phyloP scores from a whole-genome alignment of 1,140 invertebrate species.

The Physella acuta region DNA sequence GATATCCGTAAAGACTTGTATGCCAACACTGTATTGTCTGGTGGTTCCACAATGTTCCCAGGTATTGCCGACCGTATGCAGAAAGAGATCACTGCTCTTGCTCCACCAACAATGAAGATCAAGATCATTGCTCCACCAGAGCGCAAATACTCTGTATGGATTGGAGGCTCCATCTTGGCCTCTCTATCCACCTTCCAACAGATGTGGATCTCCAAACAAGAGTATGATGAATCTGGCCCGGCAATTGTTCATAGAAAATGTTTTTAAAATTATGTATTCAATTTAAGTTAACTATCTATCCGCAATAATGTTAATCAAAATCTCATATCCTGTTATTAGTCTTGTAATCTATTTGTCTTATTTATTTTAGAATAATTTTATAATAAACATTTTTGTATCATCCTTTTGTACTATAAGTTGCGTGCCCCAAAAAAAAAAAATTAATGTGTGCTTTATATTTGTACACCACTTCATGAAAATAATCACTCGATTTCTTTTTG shows the following conservation, averaged over 20 bases:
- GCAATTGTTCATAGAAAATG: slow-evolving; percentile 2
- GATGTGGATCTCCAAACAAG: slow-evolving; percentile 60
- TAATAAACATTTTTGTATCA: no score
- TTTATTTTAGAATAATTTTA: no score
- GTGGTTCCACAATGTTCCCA: slow-evolving; percentile 75
- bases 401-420: no score
- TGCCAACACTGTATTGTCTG: slow-evolving; percentile 84
- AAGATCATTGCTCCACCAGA: slow-evolving; percentile 58
- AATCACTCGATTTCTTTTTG: no score
- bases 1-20: slow-evolving; percentile 76
- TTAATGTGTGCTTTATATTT: no score
- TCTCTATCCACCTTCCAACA: slow-evolving; percentile 61
- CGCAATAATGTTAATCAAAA: no score
- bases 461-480: no score
- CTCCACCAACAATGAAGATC: slow-evolving; percentile 56
- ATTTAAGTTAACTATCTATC: no score
- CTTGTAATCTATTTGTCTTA: no score
- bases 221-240: slow-evolving; percentile 13
- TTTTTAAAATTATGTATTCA: not conserved
- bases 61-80: slow-evolving; percentile 64
- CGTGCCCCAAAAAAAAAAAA: no score
- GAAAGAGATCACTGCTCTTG: slow-evolving; percentile 60
- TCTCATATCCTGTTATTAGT: no score
- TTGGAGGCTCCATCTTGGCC: slow-evolving; percentile 59
- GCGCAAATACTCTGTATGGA: slow-evolving; percentile 51